Percentiles rank a stretch among this genome's conserved stretches.
These are phyloP conservation scores for Lepus americanus DNA, from an alignment of 2,113 vertebrate genomes.

Conservation along the genomic window DNA sequence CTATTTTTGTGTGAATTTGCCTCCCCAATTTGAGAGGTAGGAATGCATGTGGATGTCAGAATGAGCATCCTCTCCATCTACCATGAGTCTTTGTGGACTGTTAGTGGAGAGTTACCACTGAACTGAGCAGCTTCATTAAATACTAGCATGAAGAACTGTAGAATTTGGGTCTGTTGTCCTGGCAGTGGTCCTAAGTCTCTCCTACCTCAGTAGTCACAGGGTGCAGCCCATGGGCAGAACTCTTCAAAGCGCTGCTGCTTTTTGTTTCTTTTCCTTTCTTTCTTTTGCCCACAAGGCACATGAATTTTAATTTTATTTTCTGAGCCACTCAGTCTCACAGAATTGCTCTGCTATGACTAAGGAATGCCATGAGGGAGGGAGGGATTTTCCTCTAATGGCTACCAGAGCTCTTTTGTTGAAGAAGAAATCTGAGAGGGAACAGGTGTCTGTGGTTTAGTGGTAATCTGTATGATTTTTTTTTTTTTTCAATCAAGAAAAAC, in stretches of 20 bases:
- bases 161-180: background rate
- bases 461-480: background rate
- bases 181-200: background rate
- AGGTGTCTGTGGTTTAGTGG: background rate
- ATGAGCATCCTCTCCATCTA: background rate
- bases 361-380: background rate
- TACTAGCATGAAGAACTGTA: background rate
- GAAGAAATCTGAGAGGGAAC: slow-evolving; percentile 12
- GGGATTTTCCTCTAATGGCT: slow-evolving; percentile 7
- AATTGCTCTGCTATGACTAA: background rate
- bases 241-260: background rate
- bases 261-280: too few relatives aligned
- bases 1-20: slow-evolving; percentile 37
- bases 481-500: background rate
- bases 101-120: background rate
- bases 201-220: background rate
- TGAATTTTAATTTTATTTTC: slow-evolving; percentile 12
- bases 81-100: background rate
- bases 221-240: background rate
- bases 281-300: background rate
- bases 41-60: background rate
- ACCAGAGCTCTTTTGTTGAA: slow-evolving; percentile 29
- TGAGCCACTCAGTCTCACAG: background rate
- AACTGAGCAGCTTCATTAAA: background rate
- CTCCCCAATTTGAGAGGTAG: background rate